Conservation (phyloP, 2,888 invertebrate genomes). For the Eupithecia subfuscata region DNA sequence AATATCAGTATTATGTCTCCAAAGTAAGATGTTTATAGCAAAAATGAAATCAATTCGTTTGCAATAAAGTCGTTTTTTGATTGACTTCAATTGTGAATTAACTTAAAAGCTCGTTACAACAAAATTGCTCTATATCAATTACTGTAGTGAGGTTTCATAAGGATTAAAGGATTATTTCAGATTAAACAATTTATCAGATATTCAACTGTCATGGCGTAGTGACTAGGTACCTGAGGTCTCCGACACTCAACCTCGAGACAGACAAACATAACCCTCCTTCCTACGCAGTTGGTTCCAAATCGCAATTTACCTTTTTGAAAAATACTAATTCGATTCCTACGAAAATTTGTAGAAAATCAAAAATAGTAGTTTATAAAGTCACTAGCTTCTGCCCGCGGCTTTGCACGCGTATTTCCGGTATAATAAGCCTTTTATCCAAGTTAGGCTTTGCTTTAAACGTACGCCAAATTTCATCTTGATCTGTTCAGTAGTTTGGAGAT, state of each 20-base stretch:
- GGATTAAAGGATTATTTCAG: conserved; percentile 6
- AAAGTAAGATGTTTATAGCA: background rate
- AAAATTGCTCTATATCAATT: conserved; percentile 28
- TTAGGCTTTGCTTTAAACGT: no score
- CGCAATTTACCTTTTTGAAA: no score
- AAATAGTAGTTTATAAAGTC: no score
- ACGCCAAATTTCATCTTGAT: no score
- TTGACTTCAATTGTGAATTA: conserved; percentile 14
- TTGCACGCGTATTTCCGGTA: no score
- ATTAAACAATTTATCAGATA: background rate
- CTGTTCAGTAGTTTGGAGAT: no score
- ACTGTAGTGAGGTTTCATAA: conserved; percentile 22
- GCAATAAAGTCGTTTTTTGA: conserved; percentile 14
- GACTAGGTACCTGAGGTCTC: background rate
- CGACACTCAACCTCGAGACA: background rate
- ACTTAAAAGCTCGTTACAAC: conserved; percentile 24
- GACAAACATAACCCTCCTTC: no score
- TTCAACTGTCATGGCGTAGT: background rate
- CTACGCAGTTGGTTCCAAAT: background rate
- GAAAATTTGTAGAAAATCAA: no score
- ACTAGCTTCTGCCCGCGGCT: no score
- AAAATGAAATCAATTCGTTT: conserved; percentile 11
- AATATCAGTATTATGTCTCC: background rate
- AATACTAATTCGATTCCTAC: no score
- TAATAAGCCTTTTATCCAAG: no score